A percentile compares a stretch with the other conserved stretches of the same genome.
phyloP scores from a whole-genome alignment of 2,888 invertebrate genomes.

The Auanema freiburgensis region DNA sequence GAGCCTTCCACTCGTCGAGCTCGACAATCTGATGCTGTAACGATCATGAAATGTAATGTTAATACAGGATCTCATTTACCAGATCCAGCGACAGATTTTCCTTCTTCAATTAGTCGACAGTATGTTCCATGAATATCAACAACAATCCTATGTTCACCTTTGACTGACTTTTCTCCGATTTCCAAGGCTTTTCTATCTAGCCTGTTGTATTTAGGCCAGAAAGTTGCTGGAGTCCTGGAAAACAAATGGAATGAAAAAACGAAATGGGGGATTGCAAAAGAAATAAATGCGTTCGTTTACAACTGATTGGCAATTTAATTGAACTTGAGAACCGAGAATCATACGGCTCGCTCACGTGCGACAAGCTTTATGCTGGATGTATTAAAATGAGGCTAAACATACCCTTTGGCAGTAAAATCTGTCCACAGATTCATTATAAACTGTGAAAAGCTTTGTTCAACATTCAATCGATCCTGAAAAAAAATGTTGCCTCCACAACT shows the following conservation, averaged over 20 bases:
- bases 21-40: slow-evolving; percentile 28
- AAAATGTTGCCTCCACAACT: not conserved
- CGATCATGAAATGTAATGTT: not conserved
- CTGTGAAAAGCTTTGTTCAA: slow-evolving; percentile 72
- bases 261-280: not conserved
- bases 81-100: slow-evolving; percentile 38
- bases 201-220: slow-evolving; percentile 61
- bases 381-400: slow-evolving; percentile 62
- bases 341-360: not conserved
- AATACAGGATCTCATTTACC: slow-evolving; percentile 3
- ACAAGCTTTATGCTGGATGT: not conserved
- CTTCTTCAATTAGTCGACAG: slow-evolving; percentile 59
- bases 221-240: slow-evolving; percentile 31
- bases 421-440: slow-evolving; percentile 91
- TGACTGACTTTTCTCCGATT: slow-evolving; percentile 43
- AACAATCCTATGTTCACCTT: slow-evolving; percentile 47
- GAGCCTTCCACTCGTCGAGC: slow-evolving; percentile 17
- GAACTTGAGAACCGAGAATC: not conserved
- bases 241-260: not conserved
- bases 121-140: slow-evolving; percentile 57
- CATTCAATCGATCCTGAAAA: slow-evolving; percentile 70
- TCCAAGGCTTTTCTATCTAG: slow-evolving; percentile 59
- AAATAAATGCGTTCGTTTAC: not conserved
- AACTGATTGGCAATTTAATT: not conserved
- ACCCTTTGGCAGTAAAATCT: slow-evolving; percentile 91